Evolutionary conservation across 2,797 vertebrate species (phyloP).

Genomic region (Pangasius krempfi): DNA sequence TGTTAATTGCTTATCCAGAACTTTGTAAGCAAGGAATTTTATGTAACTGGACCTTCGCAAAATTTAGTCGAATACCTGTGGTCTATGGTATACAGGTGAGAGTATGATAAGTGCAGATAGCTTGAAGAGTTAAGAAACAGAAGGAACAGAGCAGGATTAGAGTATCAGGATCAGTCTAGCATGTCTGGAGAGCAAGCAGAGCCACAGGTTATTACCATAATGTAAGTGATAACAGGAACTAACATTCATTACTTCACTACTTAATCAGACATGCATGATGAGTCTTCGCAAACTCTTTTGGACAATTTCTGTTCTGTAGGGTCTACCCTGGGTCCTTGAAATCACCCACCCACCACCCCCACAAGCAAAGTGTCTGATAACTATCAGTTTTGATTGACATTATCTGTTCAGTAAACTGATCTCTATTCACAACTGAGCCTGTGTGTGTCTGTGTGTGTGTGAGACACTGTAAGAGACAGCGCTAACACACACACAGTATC

Average conservation of each 20-base stretch:
- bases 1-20: too few species aligned
- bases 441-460: constrained; percentile 38
- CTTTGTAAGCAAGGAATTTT: too few species aligned
- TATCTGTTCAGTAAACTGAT: constrained; percentile 27
- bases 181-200: too few species aligned
- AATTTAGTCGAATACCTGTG: too few species aligned
- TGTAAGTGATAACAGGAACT: not conserved
- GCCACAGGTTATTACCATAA: not conserved
- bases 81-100: too few species aligned
- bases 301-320: not conserved
- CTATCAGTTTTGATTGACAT: constrained; percentile 36
- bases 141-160: too few species aligned
- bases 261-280: not conserved
- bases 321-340: constrained; percentile 9
- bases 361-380: constrained; percentile 23
- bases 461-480: constrained; percentile 16
- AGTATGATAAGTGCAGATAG: too few species aligned
- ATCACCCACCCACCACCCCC: not conserved
- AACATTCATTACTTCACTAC: too few species aligned
- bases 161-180: too few species aligned
- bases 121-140: too few species aligned
- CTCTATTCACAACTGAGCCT: constrained; percentile 11
- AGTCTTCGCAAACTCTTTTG: not conserved
- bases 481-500: constrained; percentile 10
- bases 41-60: too few species aligned